phyloP scores from a whole-genome alignment of 2,888 invertebrate species.

The Melinaea marsaeus region DNA sequence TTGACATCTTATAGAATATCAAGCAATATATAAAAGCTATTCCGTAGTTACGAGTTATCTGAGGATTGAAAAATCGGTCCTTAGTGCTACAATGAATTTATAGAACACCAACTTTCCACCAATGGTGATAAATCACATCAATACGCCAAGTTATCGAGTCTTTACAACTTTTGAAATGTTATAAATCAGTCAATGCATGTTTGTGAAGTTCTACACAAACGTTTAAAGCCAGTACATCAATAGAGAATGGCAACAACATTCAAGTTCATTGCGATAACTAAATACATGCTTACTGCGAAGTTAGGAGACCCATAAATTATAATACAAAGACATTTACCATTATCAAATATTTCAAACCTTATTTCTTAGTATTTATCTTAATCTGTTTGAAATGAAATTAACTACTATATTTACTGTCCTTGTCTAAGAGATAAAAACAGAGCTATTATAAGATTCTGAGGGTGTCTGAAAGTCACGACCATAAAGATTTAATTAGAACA shows the following conservation, averaged over 20 bases:
- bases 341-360: neutral
- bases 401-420: too few relatives aligned
- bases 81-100: slow-evolving; percentile 2
- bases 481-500: too few relatives aligned
- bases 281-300: slow-evolving; percentile 60
- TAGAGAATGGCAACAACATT: slow-evolving; percentile 32
- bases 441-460: too few relatives aligned
- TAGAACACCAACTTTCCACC: slow-evolving; percentile 1
- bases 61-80: neutral
- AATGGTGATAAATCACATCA: slow-evolving; percentile 25
- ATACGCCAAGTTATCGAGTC: slow-evolving; percentile 27
- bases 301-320: slow-evolving; percentile 63
- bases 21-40: too few relatives aligned
- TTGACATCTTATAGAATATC: too few relatives aligned
- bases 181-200: slow-evolving; percentile 31
- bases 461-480: too few relatives aligned
- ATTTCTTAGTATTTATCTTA: neutral
- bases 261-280: slow-evolving; percentile 56
- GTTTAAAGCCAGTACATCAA: slow-evolving; percentile 30
- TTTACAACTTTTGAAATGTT: slow-evolving; percentile 26
- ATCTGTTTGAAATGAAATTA: too few relatives aligned
- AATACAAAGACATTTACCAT: slow-evolving; percentile 57
- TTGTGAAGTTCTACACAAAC: slow-evolving; percentile 33
- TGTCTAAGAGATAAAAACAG: too few relatives aligned
- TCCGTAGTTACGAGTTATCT: too few relatives aligned